A percentile compares a stretch with the other conserved stretches of the same genome.
phyloP scores from a whole-genome alignment of 2,797 vertebrate genomes.

The Hydrolagus colliei region DNA sequence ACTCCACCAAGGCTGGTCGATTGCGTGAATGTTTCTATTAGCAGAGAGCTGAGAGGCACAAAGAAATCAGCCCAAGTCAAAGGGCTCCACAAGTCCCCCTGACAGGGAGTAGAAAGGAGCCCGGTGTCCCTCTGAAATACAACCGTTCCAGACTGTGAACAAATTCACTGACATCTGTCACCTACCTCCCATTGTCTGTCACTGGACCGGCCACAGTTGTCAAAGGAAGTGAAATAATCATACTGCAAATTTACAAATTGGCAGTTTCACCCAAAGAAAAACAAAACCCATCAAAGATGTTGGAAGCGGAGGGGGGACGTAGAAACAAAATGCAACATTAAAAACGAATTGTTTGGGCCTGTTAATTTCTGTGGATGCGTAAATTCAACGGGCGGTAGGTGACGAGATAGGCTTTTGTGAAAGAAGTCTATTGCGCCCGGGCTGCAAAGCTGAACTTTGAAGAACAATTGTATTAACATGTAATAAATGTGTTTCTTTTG shows the following conservation, averaged over 20 bases:
- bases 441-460: too few relatives aligned
- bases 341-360: too few relatives aligned
- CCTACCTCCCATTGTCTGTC: neutral
- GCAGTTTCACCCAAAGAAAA: neutral
- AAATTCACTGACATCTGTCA: conserved; percentile 18
- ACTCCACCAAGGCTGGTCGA: neutral
- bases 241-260: neutral
- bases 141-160: neutral
- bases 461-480: too few relatives aligned
- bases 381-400: neutral
- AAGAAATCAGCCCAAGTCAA: neutral
- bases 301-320: neutral
- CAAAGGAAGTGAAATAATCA: neutral
- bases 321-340: too few relatives aligned
- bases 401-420: neutral
- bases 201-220: neutral
- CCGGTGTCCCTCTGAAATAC: neutral
- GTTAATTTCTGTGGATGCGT: neutral
- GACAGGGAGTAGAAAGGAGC: neutral
- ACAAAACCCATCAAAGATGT: neutral
- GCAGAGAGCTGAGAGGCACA: neutral
- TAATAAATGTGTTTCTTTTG: too few relatives aligned
- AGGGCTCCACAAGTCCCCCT: neutral
- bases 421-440: too few relatives aligned
- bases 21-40: neutral